These are phyloP conservation scores for Zaprionus gabonicus DNA, from an alignment of 1,140 invertebrate genomes.

Conservation along the genomic window DNA sequence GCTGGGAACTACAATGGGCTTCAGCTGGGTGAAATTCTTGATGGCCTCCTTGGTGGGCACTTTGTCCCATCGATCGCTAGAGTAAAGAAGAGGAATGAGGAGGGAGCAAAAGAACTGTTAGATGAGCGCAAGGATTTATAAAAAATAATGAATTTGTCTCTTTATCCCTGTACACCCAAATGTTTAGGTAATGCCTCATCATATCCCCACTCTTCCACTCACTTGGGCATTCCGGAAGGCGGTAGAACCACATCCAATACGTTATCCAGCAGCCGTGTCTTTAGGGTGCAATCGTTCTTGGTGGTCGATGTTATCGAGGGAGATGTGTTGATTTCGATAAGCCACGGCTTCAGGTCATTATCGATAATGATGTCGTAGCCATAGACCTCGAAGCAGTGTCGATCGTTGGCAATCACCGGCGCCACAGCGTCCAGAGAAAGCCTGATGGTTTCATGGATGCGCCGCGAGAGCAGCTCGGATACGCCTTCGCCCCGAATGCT, in stretches of 20 bases:
- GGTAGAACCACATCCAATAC: slow-evolving; percentile 96
- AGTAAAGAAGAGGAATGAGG: too few relatives aligned
- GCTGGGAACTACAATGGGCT: slow-evolving; percentile 29
- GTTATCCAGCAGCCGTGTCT: slow-evolving; percentile 97
- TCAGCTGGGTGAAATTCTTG: slow-evolving; percentile 57
- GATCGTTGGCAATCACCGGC: slow-evolving; percentile 91
- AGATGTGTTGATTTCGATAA: slow-evolving; percentile 97
- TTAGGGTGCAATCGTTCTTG: slow-evolving; percentile 96
- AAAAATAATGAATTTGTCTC: too few relatives aligned
- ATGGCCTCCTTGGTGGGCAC: slow-evolving; percentile 45
- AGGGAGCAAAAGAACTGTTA: not conserved
- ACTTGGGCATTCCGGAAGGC: slow-evolving; percentile 95
- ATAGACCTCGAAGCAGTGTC: slow-evolving; percentile 95
- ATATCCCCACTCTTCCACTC: slow-evolving; percentile 71
- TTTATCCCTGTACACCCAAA: not conserved
- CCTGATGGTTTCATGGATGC: slow-evolving; percentile 94
- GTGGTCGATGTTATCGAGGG: slow-evolving; percentile 97
- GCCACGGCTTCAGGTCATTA: slow-evolving; percentile 92
- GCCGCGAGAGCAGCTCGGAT: slow-evolving; percentile 91
- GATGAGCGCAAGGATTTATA: too few relatives aligned
- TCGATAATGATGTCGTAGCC: slow-evolving; percentile 97
- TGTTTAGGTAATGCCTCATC: not conserved
- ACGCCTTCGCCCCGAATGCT: slow-evolving; percentile 94
- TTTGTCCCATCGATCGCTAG: slow-evolving; percentile 65
- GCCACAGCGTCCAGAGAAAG: slow-evolving; percentile 93